These are phyloP conservation scores for Taxidea taxus DNA, from an alignment of 2,113 vertebrate genomes.

Conservation along the genomic window DNA sequence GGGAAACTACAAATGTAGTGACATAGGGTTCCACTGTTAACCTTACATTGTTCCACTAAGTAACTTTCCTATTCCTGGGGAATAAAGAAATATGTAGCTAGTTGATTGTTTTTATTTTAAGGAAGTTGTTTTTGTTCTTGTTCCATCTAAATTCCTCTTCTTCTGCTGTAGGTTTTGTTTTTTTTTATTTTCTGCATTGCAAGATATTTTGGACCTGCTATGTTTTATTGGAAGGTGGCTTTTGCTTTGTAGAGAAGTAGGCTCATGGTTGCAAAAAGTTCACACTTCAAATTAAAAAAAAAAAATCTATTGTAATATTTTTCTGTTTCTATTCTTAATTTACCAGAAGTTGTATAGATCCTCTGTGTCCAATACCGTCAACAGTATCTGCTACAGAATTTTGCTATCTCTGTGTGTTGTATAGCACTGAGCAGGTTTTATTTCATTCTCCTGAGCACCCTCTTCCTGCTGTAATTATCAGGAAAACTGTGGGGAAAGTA, in stretches of 20 bases:
- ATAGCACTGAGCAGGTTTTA: neutral
- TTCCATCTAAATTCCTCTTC: neutral
- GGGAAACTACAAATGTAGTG: neutral
- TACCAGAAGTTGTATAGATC: neutral
- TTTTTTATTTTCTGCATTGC: neutral
- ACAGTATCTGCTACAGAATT: neutral
- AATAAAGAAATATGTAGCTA: neutral
- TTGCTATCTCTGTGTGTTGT: neutral
- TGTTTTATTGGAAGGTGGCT: neutral
- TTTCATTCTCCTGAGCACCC: neutral
- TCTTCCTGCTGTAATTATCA: neutral
- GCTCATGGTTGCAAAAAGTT: neutral
- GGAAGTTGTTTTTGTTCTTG: neutral
- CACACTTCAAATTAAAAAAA: neutral
- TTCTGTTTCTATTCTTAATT: constrained; percentile 19
- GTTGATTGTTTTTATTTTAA: neutral
- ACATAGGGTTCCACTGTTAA: neutral
- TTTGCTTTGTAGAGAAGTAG: neutral
- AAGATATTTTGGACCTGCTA: neutral
- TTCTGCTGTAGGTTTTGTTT: neutral
- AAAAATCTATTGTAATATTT: neutral
- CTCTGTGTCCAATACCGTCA: neutral
- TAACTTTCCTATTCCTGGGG: neutral
- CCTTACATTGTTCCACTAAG: neutral
- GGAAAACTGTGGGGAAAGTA: neutral